Percentiles rank a stretch among this genome's conserved stretches.
These are phyloP conservation scores for Branchinecta lynchi DNA, from an alignment of 1,140 invertebrate species.

Conservation along the genomic window DNA sequence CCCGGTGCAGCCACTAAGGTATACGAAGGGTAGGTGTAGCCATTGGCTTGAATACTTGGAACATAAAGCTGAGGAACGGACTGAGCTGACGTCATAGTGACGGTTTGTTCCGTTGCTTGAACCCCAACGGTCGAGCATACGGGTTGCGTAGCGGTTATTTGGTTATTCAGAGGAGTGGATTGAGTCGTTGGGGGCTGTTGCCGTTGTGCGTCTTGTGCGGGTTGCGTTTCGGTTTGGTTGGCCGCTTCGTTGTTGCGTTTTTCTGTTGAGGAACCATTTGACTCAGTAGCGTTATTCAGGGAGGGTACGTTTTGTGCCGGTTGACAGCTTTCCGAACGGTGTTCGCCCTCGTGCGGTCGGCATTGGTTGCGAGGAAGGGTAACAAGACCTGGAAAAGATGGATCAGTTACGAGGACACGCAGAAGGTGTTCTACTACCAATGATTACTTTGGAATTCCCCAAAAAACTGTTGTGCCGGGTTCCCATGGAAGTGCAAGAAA, in stretches of 20 bases:
- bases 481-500: too few relatives aligned
- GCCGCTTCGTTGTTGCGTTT: conserved; percentile 21
- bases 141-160: neutral
- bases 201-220: conserved; percentile 26
- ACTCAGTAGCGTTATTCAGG: neutral
- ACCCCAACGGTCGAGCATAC: neutral
- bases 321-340: conserved; percentile 23
- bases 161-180: neutral
- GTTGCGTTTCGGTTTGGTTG: conserved; percentile 16
- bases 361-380: conserved; percentile 53
- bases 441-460: too few relatives aligned
- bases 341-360: conserved; percentile 22
- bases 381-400: conserved; percentile 45
- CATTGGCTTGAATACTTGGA: neutral
- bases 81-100: conserved; percentile 18
- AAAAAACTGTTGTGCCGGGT: too few relatives aligned
- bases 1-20: neutral
- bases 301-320: conserved; percentile 21
- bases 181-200: conserved; percentile 11
- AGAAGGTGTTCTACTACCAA: too few relatives aligned
- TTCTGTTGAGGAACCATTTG: neutral
- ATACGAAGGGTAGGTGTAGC: neutral
- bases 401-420: too few relatives aligned
- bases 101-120: neutral
- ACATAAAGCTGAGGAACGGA: neutral